phyloP scores from a whole-genome alignment of 2,113 vertebrate species.

The Columba livia region DNA sequence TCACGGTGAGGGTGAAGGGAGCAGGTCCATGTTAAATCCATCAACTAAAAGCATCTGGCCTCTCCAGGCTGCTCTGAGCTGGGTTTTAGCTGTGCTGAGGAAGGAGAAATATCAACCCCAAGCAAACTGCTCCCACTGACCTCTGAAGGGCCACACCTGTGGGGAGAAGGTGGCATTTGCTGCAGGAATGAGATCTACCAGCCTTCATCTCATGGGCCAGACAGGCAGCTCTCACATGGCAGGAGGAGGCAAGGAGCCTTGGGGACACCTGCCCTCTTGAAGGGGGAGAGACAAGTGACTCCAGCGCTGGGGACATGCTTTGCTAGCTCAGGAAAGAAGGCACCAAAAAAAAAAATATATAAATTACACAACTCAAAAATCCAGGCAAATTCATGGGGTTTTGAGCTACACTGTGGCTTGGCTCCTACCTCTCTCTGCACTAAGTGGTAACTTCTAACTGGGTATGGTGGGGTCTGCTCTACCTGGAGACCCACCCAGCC shows the following conservation, averaged over 20 bases:
- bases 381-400: not conserved
- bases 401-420: not conserved
- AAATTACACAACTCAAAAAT: not conserved
- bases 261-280: not conserved
- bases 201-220: not conserved
- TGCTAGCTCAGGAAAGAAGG: conserved; percentile 47
- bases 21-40: not conserved
- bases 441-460: not conserved
- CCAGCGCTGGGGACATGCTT: not conserved
- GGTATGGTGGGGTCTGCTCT: not conserved
- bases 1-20: not conserved
- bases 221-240: not conserved
- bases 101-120: not conserved
- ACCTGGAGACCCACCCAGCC: not conserved
- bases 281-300: not conserved
- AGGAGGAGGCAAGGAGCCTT: not conserved
- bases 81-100: not conserved
- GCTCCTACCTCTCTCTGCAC: not conserved
- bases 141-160: rapidly evolving
- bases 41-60: not conserved
- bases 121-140: not conserved
- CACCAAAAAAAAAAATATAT: not conserved
- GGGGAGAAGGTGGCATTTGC: not conserved
- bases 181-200: not conserved
- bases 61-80: not conserved